Evolutionary conservation across 2,888 invertebrate species (phyloP), one percentile per base, ranked within the genome.

Genomic region (Nasonia oneida): DNA sequence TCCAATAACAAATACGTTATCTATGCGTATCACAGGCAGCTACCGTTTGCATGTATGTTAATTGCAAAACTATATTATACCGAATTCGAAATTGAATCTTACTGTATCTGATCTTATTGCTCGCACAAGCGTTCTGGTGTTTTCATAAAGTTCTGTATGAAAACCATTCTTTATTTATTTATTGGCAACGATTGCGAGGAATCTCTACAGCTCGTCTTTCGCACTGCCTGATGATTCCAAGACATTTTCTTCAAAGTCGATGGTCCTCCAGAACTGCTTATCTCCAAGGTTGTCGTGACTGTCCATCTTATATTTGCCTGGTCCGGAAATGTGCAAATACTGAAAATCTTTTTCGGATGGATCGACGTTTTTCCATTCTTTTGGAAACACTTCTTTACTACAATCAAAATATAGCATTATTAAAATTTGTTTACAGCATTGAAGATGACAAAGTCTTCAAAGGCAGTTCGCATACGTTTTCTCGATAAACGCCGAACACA

Each of bases 231-330:
- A 81, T 15, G 90, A 81, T 15, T 93, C 94, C 71, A 94, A 94
- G 88, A 95, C 94, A 90, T 96, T 95, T 91, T 96, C 96, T 37
- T 94, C 90, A 53, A 96, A 94, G 0, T 95, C 94, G 0, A 96
- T 94, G 12, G 93, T 94, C 88, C 95, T 94, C 96, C 96, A 96
- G 92, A 96, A 96, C 61, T 94, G 90, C 47, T 93, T 93, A 39
- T 95, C 94, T 0, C 95, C 95, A 86, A 96, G 94, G 90, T 95
- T 94, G 0, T 92, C 89, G 84, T 92, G 93, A 5, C 92, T 90
- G 83, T 94, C 94, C 94, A 95, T 94, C 61, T 92, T 89, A 37
- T 92, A 88, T 70, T 94, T 91, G 12, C 92, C 92, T 0, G 95
- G 95, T 0, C 94, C 94, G 18, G 92, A 91, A 79, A 96, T 95